Evolutionary conservation across 2,888 invertebrate species (phyloP).

Genomic region (Siphlonurus alternatus): DNA sequence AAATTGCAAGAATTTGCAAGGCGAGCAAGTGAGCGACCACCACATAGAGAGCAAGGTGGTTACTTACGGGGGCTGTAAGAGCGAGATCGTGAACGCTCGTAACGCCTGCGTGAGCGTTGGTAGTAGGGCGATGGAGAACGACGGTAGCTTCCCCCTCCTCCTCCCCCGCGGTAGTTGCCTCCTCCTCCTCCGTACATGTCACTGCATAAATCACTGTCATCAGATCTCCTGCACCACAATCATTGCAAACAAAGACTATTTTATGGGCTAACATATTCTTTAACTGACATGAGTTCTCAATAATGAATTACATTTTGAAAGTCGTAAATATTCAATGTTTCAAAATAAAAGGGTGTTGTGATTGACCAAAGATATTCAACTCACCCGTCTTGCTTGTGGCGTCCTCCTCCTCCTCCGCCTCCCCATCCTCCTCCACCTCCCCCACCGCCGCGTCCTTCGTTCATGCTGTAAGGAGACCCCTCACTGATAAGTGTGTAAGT

Average conservation of each 20-base stretch:
- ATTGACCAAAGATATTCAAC: not conserved
- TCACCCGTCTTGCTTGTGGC: not conserved
- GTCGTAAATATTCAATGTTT: too few species aligned
- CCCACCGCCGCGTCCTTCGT: not conserved
- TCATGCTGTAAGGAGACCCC: slow-evolving; percentile 5
- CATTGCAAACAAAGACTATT: not conserved
- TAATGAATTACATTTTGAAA: too few species aligned
- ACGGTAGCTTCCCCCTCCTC: slow-evolving; percentile 29
- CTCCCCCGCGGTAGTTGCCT: slow-evolving; percentile 35
- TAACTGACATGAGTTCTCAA: not conserved
- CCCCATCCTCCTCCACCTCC: not conserved
- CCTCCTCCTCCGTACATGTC: slow-evolving; percentile 31
- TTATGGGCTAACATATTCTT: not conserved
- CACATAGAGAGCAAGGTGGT: too few species aligned
- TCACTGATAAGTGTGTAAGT: slow-evolving; percentile 5
- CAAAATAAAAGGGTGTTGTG: too few species aligned
- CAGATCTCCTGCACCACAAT: not conserved
- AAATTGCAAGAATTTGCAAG: not conserved
- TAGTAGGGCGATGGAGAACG: slow-evolving; percentile 60
- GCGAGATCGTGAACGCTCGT: slow-evolving; percentile 56
- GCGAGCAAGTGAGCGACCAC: not conserved
- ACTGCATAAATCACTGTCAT: slow-evolving; percentile 17
- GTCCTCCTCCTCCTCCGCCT: not conserved
- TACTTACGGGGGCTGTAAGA: slow-evolving; percentile 70
- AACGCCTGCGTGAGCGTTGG: slow-evolving; percentile 42